A percentile compares a stretch with the other conserved stretches of the same genome.
Conservation (phyloP, 2,888 invertebrate species). For the Furcula furcula region DNA sequence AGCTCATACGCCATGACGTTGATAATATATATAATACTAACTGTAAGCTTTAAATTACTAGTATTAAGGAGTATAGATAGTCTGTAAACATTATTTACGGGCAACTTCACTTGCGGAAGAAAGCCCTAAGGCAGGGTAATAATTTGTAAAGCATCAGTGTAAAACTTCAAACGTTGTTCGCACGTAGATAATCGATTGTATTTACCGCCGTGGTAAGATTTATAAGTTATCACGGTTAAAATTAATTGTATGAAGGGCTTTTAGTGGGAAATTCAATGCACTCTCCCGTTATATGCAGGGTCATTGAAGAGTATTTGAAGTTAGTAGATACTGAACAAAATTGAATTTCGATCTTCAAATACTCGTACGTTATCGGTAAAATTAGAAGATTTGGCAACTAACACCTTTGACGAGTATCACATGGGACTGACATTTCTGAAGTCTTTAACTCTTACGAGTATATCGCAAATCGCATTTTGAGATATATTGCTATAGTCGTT, state of each 20-base stretch:
- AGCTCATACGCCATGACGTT: constrained; percentile 1
- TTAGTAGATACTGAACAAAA: too few relatives aligned
- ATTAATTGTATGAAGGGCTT: background rate
- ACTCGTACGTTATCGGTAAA: too few relatives aligned
- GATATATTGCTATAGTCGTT: too few relatives aligned
- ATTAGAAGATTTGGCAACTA: too few relatives aligned
- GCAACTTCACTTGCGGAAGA: background rate
- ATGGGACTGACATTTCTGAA: too few relatives aligned
- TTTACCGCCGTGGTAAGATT: background rate
- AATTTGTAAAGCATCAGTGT: constrained; percentile 28
- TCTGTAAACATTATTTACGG: background rate
- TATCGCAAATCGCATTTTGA: too few relatives aligned
- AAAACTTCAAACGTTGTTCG: background rate
- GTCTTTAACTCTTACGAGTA: too few relatives aligned
- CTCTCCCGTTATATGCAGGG: background rate
- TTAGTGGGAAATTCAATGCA: background rate
- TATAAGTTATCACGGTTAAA: background rate
- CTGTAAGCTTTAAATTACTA: background rate
- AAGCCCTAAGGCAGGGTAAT: constrained; percentile 25
- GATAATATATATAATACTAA: background rate
- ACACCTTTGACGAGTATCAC: too few relatives aligned
- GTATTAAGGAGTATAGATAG: background rate
- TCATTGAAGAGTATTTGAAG: too few relatives aligned
- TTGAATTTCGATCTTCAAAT: too few relatives aligned
- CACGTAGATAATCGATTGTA: background rate